Percentiles rank a stretch among this genome's conserved stretches.
Conservation (phyloP, 2,113 vertebrate species). For the Microcebus lehilahytsara region DNA sequence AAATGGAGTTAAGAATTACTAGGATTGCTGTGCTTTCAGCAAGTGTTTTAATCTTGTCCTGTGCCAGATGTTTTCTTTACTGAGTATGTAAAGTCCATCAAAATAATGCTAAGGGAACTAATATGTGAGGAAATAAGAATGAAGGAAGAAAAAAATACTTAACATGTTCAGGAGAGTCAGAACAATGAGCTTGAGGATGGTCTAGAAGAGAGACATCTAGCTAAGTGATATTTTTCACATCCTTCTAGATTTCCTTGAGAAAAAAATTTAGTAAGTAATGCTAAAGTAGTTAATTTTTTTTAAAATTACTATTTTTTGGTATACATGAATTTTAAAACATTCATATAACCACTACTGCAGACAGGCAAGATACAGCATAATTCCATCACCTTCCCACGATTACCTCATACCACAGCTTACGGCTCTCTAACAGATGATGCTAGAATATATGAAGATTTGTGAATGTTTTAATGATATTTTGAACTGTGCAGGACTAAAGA, state of each 20-base stretch:
- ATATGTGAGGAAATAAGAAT: constrained; percentile 22
- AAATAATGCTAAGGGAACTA: constrained; percentile 42
- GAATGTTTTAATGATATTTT: not conserved
- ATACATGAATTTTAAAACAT: not conserved
- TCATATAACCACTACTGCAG: not conserved
- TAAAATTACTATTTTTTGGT: not conserved
- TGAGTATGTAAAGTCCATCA: constrained; percentile 38
- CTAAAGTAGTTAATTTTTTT: not conserved
- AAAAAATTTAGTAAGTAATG: constrained; percentile 6
- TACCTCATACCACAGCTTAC: not conserved
- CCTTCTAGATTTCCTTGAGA: not conserved
- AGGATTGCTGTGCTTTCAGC: constrained; percentile 53
- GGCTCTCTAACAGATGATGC: not conserved
- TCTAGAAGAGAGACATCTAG: not conserved
- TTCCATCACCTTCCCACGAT: not conserved
- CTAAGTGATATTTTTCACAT: not conserved
- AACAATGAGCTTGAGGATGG: not conserved
- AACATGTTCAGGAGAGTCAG: not conserved
- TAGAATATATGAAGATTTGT: not conserved
- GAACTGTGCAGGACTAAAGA: not conserved
- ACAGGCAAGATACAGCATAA: not conserved
- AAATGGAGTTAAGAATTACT: constrained; percentile 53
- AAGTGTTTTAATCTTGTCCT: constrained; percentile 42
- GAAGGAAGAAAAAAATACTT: constrained; percentile 9
- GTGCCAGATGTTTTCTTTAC: constrained; percentile 56